A percentile compares a stretch with the other conserved stretches of the same genome.
phyloP scores from a whole-genome alignment of 2,888 invertebrate genomes.

The Chrysotoxum bicinctum region DNA sequence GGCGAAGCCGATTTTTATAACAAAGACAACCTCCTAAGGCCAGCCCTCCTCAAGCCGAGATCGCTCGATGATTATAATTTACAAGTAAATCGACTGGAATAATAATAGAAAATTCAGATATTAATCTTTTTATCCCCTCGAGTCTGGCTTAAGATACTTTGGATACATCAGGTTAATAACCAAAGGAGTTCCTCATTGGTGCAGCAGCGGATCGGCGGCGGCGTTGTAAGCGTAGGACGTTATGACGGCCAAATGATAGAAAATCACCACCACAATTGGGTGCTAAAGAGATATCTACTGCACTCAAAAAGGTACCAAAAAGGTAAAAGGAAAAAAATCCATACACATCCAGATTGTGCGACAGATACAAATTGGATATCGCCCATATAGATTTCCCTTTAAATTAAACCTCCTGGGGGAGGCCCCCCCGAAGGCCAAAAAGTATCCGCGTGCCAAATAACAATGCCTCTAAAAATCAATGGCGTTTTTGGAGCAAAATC shows the following conservation, averaged over 20 bases:
- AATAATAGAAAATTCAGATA: slow-evolving; percentile 71
- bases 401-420: slow-evolving; percentile 45
- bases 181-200: slow-evolving; percentile 1
- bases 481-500: slow-evolving; percentile 62
- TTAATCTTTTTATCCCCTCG: slow-evolving; percentile 60
- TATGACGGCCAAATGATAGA: slow-evolving; percentile 71
- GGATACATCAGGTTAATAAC: slow-evolving; percentile 41
- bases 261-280: slow-evolving; percentile 70
- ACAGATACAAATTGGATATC: slow-evolving; percentile 72
- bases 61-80: slow-evolving; percentile 60
- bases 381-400: slow-evolving; percentile 71
- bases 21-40: slow-evolving; percentile 1
- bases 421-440: background rate
- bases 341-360: slow-evolving; percentile 46
- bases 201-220: background rate
- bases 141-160: slow-evolving; percentile 25
- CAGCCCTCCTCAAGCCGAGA: background rate
- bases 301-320: background rate
- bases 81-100: slow-evolving; percentile 66
- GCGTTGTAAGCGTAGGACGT: slow-evolving; percentile 39
- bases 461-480: slow-evolving; percentile 42
- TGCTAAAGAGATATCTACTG: slow-evolving; percentile 66
- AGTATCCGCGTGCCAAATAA: slow-evolving; percentile 29
- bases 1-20: background rate
- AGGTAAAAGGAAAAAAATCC: background rate